Conservation (phyloP, 2,888 invertebrate species). For the Sinopyrophorus schimmeli region DNA sequence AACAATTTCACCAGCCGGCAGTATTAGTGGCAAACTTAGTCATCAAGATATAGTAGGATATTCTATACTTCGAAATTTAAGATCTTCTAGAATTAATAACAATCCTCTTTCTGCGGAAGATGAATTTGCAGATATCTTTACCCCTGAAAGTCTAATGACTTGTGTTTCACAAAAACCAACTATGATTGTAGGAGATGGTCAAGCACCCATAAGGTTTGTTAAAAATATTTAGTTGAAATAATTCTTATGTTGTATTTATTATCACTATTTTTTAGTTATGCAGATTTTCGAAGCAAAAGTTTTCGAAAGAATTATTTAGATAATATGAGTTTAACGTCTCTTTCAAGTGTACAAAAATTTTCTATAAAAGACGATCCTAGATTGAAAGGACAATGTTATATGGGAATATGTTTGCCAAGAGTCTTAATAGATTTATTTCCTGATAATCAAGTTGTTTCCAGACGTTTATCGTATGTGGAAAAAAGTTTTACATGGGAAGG, state of each 20-base stretch:
- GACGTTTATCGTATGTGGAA: constrained; percentile 32
- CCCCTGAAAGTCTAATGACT: constrained; percentile 22
- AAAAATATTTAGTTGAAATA: background rate
- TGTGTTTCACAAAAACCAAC: constrained; percentile 20
- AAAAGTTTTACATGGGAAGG: constrained; percentile 19
- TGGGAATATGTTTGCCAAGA: constrained; percentile 76
- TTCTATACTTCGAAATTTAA: constrained; percentile 70
- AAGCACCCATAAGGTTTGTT: constrained; percentile 8
- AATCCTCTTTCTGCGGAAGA: constrained; percentile 70
- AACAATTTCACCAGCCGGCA: constrained; percentile 60
- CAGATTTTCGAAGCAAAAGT: constrained; percentile 32
- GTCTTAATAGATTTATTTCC: constrained; percentile 71
- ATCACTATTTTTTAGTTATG: constrained; percentile 16
- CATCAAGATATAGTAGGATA: constrained; percentile 78
- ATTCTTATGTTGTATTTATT: background rate
- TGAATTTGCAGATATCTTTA: constrained; percentile 58
- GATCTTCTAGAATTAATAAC: constrained; percentile 58
- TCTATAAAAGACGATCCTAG: constrained; percentile 54
- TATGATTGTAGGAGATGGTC: constrained; percentile 7
- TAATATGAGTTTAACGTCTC: constrained; percentile 43
- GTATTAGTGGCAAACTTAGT: constrained; percentile 62
- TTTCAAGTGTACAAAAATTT: constrained; percentile 48
- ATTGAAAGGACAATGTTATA: constrained; percentile 63
- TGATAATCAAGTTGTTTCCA: constrained; percentile 48
- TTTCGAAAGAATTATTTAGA: constrained; percentile 26